Evolutionary conservation across 2,113 vertebrate genomes (phyloP).

Genomic region (Tympanuchus pallidicinctus): DNA sequence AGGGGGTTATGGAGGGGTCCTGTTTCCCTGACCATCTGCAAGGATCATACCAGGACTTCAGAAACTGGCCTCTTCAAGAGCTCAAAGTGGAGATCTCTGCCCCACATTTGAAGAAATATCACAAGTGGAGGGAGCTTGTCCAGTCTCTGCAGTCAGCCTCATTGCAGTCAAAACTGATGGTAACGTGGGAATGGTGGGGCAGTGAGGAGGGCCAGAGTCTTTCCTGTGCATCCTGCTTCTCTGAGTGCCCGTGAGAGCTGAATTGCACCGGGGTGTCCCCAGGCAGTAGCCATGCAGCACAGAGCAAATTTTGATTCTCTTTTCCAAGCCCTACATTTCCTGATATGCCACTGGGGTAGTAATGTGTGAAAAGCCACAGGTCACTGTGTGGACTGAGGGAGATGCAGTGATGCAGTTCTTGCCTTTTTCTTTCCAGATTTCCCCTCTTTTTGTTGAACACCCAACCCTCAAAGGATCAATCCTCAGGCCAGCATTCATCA

Average conservation of each 20-base stretch:
- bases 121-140: neutral
- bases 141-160: neutral
- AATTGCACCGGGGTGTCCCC: rapidly evolving
- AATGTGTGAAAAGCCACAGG: neutral
- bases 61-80: neutral
- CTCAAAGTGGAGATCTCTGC: neutral
- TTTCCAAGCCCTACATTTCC: neutral
- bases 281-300: neutral
- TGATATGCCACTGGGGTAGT: neutral
- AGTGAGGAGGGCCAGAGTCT: neutral
- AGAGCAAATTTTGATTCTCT: neutral
- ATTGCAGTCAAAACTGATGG: neutral
- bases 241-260: neutral
- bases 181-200: neutral
- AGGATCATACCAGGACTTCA: neutral
- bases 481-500: neutral
- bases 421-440: neutral
- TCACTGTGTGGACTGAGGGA: neutral
- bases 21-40: neutral
- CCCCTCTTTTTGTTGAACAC: neutral
- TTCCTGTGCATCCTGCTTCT: neutral
- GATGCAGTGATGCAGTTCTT: neutral
- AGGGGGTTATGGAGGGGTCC: neutral
- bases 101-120: neutral
- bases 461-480: neutral